A percentile compares a stretch with the other conserved stretches of the same genome.
Conservation (phyloP, 2,797 vertebrate species). For the Tamandua tetradactyla region DNA sequence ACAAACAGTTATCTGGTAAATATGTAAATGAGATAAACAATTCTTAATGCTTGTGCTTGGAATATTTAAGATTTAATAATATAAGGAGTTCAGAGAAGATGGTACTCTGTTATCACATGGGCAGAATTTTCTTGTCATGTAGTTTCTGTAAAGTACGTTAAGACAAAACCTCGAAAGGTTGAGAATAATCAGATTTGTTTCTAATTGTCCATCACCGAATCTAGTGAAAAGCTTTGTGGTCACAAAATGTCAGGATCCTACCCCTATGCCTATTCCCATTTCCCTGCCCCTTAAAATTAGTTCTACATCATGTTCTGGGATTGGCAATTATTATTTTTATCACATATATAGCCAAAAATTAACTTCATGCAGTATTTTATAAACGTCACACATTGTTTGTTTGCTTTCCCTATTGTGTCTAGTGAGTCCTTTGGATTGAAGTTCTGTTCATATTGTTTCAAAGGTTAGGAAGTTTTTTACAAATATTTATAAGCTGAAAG, state of each 20-base stretch:
- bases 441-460: neutral
- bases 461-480: neutral
- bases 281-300: neutral
- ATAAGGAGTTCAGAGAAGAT: conserved; percentile 14
- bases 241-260: neutral
- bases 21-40: neutral
- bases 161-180: neutral
- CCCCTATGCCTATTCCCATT: no score
- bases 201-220: neutral
- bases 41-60: conserved; percentile 6
- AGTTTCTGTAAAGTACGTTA: conserved; percentile 7
- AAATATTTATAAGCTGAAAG: conserved; percentile 23
- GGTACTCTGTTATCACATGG: neutral
- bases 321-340: conserved; percentile 1
- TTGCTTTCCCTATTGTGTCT: neutral
- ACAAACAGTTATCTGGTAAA: neutral
- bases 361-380: neutral
- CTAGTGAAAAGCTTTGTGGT: neutral
- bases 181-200: conserved; percentile 18
- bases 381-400: neutral
- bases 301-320: neutral
- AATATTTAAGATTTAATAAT: neutral
- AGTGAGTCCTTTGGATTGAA: conserved; percentile 27
- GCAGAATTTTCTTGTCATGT: conserved; percentile 34
- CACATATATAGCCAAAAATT: neutral